Base-by-base conservation (phyloP, 53 echinoderm and acorn worm genomes). In the Zoroaster sp. region DNA sequence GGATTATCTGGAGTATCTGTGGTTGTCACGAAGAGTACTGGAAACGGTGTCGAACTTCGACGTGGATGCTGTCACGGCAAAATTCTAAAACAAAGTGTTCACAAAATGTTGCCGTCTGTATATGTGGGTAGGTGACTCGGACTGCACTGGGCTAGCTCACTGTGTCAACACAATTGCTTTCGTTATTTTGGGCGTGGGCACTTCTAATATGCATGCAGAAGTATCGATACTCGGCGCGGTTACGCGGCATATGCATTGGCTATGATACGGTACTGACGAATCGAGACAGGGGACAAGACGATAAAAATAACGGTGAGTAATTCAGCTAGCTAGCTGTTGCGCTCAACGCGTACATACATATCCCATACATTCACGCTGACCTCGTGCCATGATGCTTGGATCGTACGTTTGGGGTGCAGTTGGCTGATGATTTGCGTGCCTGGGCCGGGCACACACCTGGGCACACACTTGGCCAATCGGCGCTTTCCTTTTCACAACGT, bases 401-500 rank as follows among this genome's bases (percentile, higher is more conserved):
- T 14, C 18, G 2, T 14, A 10, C n/a, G 10, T 20, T 71, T 2
- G 4, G 4, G 10, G 78, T 59, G n/a, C 39, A 5, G 45, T 18
- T 59, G 54, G 55, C 34, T 78, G 33, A 55, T 36, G n/a, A 33
- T 11, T 8, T 13, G 39, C 69, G 83, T 45, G 43, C 44, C 83
- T 43, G 83, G 49, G 10, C 15, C 2, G 4, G 10, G 35, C 8
- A 1, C 4, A 32, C 34, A 85, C 85, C 35, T 45, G 71, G 5
- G 28, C 35, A 7, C 47, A 76, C 76, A 76, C 35, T 76, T 18
- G 30, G 23, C 85, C 85, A 85, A 85, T 85, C 85, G 70, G 69
- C 28, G 43, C 45, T 4, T 13, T 37, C 17, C 8, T 69, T 71
- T 9, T 59, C 25, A 44, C 36, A 70, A 85, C 85, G 85, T 71